phyloP scores from a whole-genome alignment of 1,140 invertebrate species.

The Globodera rostochiensis region DNA sequence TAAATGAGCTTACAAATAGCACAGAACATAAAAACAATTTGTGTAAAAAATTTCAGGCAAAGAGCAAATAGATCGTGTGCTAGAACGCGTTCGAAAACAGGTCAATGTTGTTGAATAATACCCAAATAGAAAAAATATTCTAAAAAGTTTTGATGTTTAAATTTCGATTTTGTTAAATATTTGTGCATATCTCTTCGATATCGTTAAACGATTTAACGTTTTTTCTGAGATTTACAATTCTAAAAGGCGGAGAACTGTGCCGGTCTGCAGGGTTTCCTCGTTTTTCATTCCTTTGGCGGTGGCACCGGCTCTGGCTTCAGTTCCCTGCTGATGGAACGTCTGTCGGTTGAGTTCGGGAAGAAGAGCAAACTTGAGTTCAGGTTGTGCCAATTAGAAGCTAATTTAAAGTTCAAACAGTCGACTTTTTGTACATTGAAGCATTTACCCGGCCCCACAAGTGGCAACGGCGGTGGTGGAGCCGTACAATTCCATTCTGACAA shows the following conservation, averaged over 20 bases:
- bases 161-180: too few species aligned
- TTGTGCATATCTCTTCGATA: too few species aligned
- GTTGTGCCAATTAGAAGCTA: neutral
- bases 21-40: neutral
- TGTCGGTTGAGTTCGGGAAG: conserved; percentile 86
- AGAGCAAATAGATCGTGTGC: conserved; percentile 69
- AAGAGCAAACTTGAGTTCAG: conserved; percentile 83
- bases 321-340: conserved; percentile 81
- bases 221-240: neutral
- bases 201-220: too few species aligned
- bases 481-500: conserved; percentile 48
- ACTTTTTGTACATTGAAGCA: conserved; percentile 67
- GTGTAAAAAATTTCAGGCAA: conserved; percentile 71
- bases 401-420: too few species aligned
- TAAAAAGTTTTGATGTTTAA: neutral
- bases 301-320: conserved; percentile 86
- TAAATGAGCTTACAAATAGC: neutral
- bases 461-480: conserved; percentile 59
- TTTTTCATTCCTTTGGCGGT: conserved; percentile 88
- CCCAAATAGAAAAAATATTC: neutral
- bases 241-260: conserved; percentile 51
- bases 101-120: conserved; percentile 1
- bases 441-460: conserved; percentile 85
- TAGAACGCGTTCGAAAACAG: conserved; percentile 51
- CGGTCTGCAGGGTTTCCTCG: conserved; percentile 82